A percentile compares a stretch with the other conserved stretches of the same genome.
Conservation (phyloP, 1,140 invertebrate species). For the Penaeus chinensis region DNA sequence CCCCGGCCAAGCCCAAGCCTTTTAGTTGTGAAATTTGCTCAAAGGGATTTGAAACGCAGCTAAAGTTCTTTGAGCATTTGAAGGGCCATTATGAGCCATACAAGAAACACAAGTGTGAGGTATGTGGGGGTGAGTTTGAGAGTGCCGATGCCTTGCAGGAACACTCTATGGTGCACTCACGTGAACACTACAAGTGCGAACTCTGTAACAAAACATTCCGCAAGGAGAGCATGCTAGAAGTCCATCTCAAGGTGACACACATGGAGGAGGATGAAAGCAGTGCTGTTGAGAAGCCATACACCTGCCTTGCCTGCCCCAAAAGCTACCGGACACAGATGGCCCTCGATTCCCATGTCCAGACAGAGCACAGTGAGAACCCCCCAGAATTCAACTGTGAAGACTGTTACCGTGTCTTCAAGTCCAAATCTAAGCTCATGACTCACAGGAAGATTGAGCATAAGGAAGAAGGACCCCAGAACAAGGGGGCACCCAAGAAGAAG, state of each 20-base stretch:
- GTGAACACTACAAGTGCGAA: conserved; percentile 69
- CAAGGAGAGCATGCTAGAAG: conserved; percentile 76
- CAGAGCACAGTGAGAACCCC: conserved; percentile 49
- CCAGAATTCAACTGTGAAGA: conserved; percentile 65
- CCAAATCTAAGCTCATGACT: conserved; percentile 64
- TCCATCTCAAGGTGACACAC: conserved; percentile 70
- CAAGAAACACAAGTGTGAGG: conserved; percentile 60
- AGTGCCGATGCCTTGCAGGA: conserved; percentile 52
- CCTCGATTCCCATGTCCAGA: conserved; percentile 45
- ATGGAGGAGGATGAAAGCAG: conserved; percentile 62
- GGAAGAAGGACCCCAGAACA: conserved; percentile 57
- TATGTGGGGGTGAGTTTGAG: conserved; percentile 60
- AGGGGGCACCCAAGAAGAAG: conserved; percentile 60
- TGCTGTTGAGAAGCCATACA: conserved; percentile 37
- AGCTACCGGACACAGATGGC: conserved; percentile 54
- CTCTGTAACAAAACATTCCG: conserved; percentile 77
- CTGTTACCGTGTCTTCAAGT: conserved; percentile 66
- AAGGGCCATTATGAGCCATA: conserved; percentile 79
- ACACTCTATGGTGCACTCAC: conserved; percentile 54
- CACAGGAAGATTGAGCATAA: conserved; percentile 66
- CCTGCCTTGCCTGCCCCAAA: conserved; percentile 49
- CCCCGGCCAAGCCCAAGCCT: conserved; percentile 52
- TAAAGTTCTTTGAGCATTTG: conserved; percentile 84
- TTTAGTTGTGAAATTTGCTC: conserved; percentile 76
- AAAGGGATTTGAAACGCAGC: conserved; percentile 75